Conservation (phyloP, 2,888 invertebrate genomes). For the Drosophila birchii region DNA sequence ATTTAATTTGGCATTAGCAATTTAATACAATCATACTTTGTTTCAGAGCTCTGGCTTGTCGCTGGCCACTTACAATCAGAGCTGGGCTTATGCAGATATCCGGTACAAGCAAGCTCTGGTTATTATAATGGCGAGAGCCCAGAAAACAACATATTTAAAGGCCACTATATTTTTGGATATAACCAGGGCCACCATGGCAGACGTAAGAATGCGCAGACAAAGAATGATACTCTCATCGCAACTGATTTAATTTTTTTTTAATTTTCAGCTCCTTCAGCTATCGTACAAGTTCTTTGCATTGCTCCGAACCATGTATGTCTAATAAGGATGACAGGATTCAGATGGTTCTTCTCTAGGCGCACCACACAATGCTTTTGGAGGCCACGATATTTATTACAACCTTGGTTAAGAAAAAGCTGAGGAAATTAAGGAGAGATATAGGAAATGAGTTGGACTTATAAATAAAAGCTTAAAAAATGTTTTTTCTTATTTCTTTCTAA, state of each 20-base stretch:
- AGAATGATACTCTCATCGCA: not conserved
- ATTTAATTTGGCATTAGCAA: not conserved
- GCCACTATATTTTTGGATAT: slow-evolving; percentile 75
- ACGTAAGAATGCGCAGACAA: slow-evolving; percentile 50
- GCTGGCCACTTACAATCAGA: slow-evolving; percentile 71
- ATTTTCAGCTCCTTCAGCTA: slow-evolving; percentile 75
- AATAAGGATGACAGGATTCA: slow-evolving; percentile 25
- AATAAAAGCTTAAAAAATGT: too few species aligned
- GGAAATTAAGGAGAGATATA: too few species aligned
- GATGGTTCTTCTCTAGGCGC: slow-evolving; percentile 5
- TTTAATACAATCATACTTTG: too few species aligned
- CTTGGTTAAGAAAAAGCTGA: too few species aligned
- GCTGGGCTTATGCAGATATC: slow-evolving; percentile 70
- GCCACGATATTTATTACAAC: slow-evolving; percentile 18
- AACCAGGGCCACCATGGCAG: slow-evolving; percentile 73
- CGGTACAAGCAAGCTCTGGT: slow-evolving; percentile 71
- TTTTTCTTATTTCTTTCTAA: too few species aligned
- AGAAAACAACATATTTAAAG: slow-evolving; percentile 69
- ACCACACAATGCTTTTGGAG: slow-evolving; percentile 57
- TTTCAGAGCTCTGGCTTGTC: slow-evolving; percentile 64
- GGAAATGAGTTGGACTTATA: too few species aligned
- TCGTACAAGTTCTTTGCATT: slow-evolving; percentile 82
- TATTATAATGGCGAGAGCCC: slow-evolving; percentile 72
- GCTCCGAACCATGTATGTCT: slow-evolving; percentile 77
- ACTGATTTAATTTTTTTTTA: not conserved